phyloP scores from a whole-genome alignment of 2,797 vertebrate genomes.

The Galaxias olidus region DNA sequence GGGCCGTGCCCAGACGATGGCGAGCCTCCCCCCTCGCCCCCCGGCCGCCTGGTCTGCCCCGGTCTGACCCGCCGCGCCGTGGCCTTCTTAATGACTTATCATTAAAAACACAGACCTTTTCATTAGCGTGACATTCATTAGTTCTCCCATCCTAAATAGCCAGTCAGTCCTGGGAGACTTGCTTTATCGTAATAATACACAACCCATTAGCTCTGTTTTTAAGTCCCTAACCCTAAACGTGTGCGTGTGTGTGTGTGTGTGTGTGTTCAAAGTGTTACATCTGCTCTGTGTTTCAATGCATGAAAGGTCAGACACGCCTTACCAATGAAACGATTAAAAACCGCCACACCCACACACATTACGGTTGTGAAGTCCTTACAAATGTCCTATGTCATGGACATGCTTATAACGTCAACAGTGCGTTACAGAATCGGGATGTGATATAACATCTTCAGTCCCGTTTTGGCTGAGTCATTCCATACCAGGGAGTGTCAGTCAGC shows the following conservation, averaged over 20 bases:
- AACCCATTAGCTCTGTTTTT: slow-evolving; percentile 3
- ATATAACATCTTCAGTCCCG: not conserved
- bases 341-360: not conserved
- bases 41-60: not conserved
- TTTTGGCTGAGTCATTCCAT: not conserved
- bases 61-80: not conserved
- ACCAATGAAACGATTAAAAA: not conserved
- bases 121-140: slow-evolving; percentile 37
- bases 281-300: not conserved
- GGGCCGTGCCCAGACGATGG: slow-evolving; percentile 20
- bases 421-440: not conserved
- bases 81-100: slow-evolving; percentile 32
- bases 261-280: not conserved
- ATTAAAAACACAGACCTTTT: slow-evolving; percentile 45
- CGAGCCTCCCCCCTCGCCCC: slow-evolving; percentile 2
- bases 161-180: slow-evolving; percentile 17
- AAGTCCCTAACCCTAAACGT: slow-evolving; percentile 24
- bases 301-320: not conserved
- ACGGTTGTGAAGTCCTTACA: too few species aligned
- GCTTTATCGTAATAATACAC: not conserved
- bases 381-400: too few species aligned
- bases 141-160: slow-evolving; percentile 24
- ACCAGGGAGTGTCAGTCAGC: not conserved
- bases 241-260: slow-evolving; percentile 11
- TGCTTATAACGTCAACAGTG: too few species aligned